Conservation (phyloP, 2,113 vertebrate genomes). For the Panthera uncia region DNA sequence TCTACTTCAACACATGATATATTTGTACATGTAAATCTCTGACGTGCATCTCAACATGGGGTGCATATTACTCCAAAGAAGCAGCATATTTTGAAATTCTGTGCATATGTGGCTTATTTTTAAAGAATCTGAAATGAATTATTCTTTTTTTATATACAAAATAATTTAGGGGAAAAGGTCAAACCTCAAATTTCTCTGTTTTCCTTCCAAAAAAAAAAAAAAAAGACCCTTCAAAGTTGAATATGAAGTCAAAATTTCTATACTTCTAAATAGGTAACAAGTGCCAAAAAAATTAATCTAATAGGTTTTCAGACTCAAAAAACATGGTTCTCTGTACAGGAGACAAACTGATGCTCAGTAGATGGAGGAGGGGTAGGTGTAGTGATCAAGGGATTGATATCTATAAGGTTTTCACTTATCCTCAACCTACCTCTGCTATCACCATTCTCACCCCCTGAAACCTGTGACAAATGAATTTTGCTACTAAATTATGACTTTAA, state of each 20-base stretch:
- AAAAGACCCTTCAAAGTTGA: not conserved
- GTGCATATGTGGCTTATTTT: not conserved
- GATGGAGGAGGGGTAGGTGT: not conserved
- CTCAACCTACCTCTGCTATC: not conserved
- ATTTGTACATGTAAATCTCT: not conserved
- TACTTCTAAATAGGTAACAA: conserved; percentile 13
- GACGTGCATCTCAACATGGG: not conserved
- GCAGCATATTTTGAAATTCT: not conserved
- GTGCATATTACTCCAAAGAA: not conserved
- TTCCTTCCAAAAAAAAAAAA: conserved; percentile 37
- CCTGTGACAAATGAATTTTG: not conserved
- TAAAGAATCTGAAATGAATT: conserved; percentile 26
- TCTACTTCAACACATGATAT: not conserved
- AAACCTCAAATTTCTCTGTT: conserved; percentile 43
- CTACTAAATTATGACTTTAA: not conserved
- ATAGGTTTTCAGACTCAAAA: conserved; percentile 56
- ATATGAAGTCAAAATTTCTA: conserved; percentile 9
- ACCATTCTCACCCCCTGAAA: not conserved
- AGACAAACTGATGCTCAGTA: not conserved
- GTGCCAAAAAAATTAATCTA: conserved; percentile 38
- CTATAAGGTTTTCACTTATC: not conserved
- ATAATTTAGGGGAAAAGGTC: not conserved
- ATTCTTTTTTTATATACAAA: not conserved
- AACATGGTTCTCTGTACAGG: not conserved
- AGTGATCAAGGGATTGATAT: not conserved